phyloP scores from a whole-genome alignment of 1,140 invertebrate genomes.

The Copidosoma floridanum region DNA sequence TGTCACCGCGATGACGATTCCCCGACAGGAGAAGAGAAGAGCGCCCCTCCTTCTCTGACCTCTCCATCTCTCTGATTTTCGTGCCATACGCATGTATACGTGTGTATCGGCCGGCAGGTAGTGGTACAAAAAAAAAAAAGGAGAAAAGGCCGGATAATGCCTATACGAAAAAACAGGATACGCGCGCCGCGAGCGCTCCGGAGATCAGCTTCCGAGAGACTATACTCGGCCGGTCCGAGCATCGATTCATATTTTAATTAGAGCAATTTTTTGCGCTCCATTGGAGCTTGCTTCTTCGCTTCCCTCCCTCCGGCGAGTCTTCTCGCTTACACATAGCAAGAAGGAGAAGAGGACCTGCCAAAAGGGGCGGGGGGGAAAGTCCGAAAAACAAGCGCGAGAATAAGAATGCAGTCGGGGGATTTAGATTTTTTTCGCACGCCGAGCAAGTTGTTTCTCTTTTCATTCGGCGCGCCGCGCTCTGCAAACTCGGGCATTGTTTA shows the following conservation, averaged over 20 bases:
- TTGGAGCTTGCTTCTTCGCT: not conserved
- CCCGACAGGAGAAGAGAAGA: conserved; percentile 18
- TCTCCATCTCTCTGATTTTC: conserved; percentile 3
- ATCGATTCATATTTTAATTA: conserved; percentile 31
- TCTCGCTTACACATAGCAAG: not conserved
- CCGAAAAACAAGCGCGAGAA: too few species aligned
- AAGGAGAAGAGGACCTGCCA: too few species aligned
- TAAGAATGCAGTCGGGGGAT: too few species aligned
- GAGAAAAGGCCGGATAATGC: too few species aligned
- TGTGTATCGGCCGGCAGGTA: too few species aligned
- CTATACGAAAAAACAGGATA: not conserved
- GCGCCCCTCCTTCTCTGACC: conserved; percentile 14
- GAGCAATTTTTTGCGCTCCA: conserved; percentile 20
- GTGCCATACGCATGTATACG: not conserved
- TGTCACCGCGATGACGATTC: conserved; percentile 26
- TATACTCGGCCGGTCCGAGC: too few species aligned
- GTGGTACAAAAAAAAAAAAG: too few species aligned
- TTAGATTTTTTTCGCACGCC: conserved; percentile 18
- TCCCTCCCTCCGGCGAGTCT: not conserved
- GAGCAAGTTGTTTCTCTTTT: too few species aligned
- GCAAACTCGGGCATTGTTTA: conserved; percentile 8
- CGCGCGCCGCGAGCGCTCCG: not conserved
- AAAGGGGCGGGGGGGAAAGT: too few species aligned
- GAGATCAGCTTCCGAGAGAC: not conserved
- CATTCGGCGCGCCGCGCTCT: too few species aligned